Conservation (phyloP, 1,140 invertebrate genomes). For the Temnothorax curvispinosus region DNA sequence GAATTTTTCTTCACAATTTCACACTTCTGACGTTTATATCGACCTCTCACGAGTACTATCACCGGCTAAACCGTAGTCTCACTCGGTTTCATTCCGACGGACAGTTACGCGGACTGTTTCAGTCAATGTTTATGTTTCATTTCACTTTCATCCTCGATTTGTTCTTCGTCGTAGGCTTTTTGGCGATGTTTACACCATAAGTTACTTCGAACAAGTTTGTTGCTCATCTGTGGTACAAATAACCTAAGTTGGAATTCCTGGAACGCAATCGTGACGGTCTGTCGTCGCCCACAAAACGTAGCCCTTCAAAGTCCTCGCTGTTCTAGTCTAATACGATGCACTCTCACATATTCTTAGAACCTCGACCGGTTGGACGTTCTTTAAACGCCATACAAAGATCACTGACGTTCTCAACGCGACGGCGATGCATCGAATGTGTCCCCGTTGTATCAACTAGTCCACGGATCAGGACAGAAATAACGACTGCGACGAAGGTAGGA, state of each 20-base stretch:
- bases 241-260: not conserved
- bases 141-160: not conserved
- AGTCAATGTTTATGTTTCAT: not conserved
- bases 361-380: not conserved
- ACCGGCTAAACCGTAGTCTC: constrained; percentile 8
- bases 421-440: not conserved
- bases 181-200: constrained; percentile 1
- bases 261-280: not conserved
- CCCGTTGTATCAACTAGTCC: not conserved
- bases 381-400: not conserved
- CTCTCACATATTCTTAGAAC: constrained; percentile 37
- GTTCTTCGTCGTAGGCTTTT: not conserved
- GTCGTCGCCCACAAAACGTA: not conserved
- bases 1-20: not conserved
- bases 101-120: not conserved
- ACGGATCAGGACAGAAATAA: constrained; percentile 1
- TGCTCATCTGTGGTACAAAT: not conserved
- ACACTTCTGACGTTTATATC: constrained; percentile 4
- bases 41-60: not conserved
- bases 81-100: constrained; percentile 44
- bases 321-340: constrained; percentile 2
- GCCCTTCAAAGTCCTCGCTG: not conserved
- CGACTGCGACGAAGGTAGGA: constrained; percentile 26
- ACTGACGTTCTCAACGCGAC: not conserved
- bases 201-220: not conserved